Conservation (phyloP, 2,113 vertebrate species). For the Strix aluco region DNA sequence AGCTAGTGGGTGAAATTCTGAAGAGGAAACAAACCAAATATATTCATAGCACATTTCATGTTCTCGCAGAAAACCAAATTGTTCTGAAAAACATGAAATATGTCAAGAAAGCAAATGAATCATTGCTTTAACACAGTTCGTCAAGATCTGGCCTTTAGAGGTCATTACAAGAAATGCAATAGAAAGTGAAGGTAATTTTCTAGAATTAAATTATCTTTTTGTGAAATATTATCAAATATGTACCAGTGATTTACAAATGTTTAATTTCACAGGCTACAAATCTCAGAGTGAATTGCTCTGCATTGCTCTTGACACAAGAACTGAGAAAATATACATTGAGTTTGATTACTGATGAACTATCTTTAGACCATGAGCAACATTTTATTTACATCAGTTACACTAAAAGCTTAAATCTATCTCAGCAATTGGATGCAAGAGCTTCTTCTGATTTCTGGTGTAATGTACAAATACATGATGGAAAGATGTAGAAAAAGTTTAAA, state of each 20-base stretch:
- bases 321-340: neutral
- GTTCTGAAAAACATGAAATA: neutral
- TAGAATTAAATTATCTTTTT: neutral
- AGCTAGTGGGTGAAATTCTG: neutral
- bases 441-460: neutral
- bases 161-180: neutral
- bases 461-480: neutral
- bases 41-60: neutral
- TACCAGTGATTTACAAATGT: neutral
- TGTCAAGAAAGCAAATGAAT: neutral
- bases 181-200: neutral
- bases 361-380: neutral
- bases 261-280: conserved; percentile 18
- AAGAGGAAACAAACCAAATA: neutral
- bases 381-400: neutral
- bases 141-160: neutral
- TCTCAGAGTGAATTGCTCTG: neutral
- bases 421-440: neutral
- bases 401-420: neutral
- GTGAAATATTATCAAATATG: neutral
- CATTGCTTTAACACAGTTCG: neutral
- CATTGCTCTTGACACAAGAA: neutral
- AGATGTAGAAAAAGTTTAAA: neutral
- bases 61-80: neutral
- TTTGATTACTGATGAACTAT: neutral